Conservation (phyloP, 37 sponge, comb jelly and placozoan species). For the Mnemiopsis leidyi region DNA sequence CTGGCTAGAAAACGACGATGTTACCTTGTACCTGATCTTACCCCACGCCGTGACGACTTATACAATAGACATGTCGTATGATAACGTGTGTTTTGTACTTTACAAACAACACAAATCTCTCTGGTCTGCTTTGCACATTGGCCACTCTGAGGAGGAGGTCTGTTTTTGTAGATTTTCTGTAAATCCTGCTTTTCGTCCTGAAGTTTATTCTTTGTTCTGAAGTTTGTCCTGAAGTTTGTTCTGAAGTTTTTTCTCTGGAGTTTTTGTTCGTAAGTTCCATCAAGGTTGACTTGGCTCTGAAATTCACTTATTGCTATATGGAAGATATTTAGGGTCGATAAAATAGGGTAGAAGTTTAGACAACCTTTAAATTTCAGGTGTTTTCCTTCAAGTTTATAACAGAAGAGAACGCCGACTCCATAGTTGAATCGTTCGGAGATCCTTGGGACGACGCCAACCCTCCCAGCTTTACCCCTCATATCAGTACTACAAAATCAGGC, state of each 20-base stretch:
- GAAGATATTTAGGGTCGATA: neutral
- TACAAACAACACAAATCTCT: slow-evolving; percentile 44
- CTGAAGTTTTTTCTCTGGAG: too few relatives aligned
- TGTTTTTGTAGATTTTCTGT: neutral
- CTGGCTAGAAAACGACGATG: slow-evolving; percentile 29
- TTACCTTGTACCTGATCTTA: neutral
- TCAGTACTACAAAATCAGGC: neutral
- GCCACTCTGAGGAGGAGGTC: slow-evolving; percentile 47
- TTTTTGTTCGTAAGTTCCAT: too few relatives aligned
- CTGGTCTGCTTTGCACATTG: slow-evolving; percentile 13
- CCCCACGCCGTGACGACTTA: slow-evolving; percentile 14
- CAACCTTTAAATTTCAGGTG: neutral
- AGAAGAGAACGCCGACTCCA: neutral
- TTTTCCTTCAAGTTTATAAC: slow-evolving; percentile 20
- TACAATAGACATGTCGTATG: neutral
- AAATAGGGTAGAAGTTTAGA: neutral
- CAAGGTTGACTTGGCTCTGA: too few relatives aligned
- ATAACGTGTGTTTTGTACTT: slow-evolving; percentile 19
- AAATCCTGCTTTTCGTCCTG: neutral
- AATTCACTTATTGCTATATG: too few relatives aligned
- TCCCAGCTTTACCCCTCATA: neutral
- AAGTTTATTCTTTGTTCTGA: neutral
- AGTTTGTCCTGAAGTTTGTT: neutral
- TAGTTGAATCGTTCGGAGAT: slow-evolving; percentile 3
- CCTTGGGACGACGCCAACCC: neutral